Evolutionary conservation across 1,140 invertebrate genomes (phyloP), one percentile per base, ranked within the genome.

Genomic region (Drosophila oshimai): DNA sequence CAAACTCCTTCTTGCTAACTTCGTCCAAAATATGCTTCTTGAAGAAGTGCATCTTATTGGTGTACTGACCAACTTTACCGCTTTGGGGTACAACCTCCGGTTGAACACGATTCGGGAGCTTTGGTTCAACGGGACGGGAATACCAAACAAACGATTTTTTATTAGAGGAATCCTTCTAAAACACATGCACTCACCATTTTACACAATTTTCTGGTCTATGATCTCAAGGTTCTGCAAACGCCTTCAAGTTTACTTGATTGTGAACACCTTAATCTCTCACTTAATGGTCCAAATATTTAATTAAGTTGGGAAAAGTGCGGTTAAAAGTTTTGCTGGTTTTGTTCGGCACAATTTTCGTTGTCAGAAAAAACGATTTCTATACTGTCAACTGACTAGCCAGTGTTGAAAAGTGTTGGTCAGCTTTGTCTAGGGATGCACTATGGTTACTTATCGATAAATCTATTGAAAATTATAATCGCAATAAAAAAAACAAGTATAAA

Each of bases 21-120:
- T 76, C 61, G 15, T 61, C 73, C 20, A 81, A 45, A 6, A 81
- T 3, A 6, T 81, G 54, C 33, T 73, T 81, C 12, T 64, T 17
- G 4, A 81, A 18, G 6, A 37, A 81, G 6, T 81, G 72, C 3
- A 81, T 15, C 18, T 73, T 67, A 6, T 81, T 81, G 0, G 78
- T 81, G 47, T 81, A 81, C 1, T 36, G 9, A 0, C 78, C 78
- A 2, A 4, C n/a, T 0, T 24, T 22, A 2, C 57, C 77, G 0
- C 46, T 24, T 5, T 13, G 0, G 0, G 67, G 72, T 6, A 42
- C 15, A 13, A 81, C 60, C 15, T 42, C 51, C 2, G 77, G 78
- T 22, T 81, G 67, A 6, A 75, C 54, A 0, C 53, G 49, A 18
- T 20, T 70, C 5, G 70, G 70, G 2, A 74, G 22, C 31, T 17